phyloP scores from a whole-genome alignment of 2,113 vertebrate genomes.

The Speoplatyrhinus poulsoni region DNA sequence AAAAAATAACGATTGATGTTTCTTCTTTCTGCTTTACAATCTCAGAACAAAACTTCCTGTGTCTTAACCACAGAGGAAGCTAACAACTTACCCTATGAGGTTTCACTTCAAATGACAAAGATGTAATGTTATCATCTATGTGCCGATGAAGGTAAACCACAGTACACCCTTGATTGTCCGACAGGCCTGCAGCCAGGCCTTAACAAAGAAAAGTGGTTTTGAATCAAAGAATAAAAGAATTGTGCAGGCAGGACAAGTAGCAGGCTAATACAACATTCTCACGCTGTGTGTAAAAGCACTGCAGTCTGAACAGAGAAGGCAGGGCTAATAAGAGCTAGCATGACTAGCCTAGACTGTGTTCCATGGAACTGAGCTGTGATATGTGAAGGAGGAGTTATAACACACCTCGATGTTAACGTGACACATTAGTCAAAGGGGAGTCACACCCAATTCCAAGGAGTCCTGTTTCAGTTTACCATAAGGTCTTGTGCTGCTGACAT shows the following conservation, averaged over 20 bases:
- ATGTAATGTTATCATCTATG: slow-evolving; percentile 33
- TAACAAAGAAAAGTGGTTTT: slow-evolving; percentile 37
- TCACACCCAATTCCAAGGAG: slow-evolving; percentile 68
- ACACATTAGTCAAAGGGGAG: slow-evolving; percentile 62
- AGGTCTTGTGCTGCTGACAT: slow-evolving; percentile 40
- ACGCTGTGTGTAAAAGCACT: slow-evolving; percentile 8
- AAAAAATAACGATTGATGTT: slow-evolving; percentile 7
- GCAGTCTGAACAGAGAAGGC: neutral
- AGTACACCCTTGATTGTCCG: slow-evolving; percentile 33
- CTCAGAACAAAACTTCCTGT: slow-evolving; percentile 68
- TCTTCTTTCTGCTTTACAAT: slow-evolving; percentile 39
- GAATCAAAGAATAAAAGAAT: slow-evolving; percentile 35
- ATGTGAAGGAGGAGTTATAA: slow-evolving; percentile 49
- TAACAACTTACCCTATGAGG: slow-evolving; percentile 54
- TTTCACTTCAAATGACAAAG: slow-evolving; percentile 61
- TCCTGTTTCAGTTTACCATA: slow-evolving; percentile 51
- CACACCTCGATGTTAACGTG: slow-evolving; percentile 59
- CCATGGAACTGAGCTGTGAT: slow-evolving; percentile 39
- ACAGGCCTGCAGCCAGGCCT: slow-evolving; percentile 36
- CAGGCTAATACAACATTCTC: slow-evolving; percentile 24
- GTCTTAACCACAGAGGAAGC: slow-evolving; percentile 55
- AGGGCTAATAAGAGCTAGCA: slow-evolving; percentile 24
- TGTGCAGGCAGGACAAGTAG: slow-evolving; percentile 3
- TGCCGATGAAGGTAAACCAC: slow-evolving; percentile 39
- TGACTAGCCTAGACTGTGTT: slow-evolving; percentile 23